Evolutionary conservation across 2,888 invertebrate species (phyloP).

Genomic region (Barypeithes pellucidus): DNA sequence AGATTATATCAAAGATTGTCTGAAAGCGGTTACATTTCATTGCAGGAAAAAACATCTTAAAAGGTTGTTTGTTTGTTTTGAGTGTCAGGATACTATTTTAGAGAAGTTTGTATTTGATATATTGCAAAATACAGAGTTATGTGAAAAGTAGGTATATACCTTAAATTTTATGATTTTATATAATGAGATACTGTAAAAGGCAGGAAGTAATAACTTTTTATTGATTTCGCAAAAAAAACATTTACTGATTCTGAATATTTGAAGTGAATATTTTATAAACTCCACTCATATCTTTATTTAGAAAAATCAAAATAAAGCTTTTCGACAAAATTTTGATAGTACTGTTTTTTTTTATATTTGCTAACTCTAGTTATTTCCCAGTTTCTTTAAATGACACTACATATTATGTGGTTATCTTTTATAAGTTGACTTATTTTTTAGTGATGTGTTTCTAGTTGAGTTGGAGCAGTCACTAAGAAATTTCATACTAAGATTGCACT

Average conservation of each 20-base stretch:
- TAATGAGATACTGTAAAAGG: too few species aligned
- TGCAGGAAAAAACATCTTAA: constrained; percentile 72
- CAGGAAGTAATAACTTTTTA: too few species aligned
- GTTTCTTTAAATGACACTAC: too few species aligned
- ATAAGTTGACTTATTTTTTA: too few species aligned
- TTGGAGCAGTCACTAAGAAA: constrained; percentile 77
- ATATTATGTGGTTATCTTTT: too few species aligned
- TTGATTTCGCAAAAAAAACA: neutral
- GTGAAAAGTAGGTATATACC: constrained; percentile 51
- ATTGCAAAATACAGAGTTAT: constrained; percentile 55
- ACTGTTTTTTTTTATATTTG: too few species aligned
- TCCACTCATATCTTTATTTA: too few species aligned
- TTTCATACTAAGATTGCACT: constrained; percentile 75
- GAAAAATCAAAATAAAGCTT: too few species aligned
- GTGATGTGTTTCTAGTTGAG: constrained; percentile 77
- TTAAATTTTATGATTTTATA: neutral
- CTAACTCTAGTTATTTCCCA: too few species aligned
- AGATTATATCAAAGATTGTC: constrained; percentile 75
- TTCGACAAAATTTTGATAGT: too few species aligned
- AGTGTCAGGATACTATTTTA: constrained; percentile 68
- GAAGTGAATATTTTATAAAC: too few species aligned
- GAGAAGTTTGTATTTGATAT: constrained; percentile 73
- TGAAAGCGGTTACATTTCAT: constrained; percentile 73
- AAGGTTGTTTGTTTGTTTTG: constrained; percentile 72
- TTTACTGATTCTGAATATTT: too few species aligned